Percentiles rank a stretch among this genome's conserved stretches.
These are phyloP conservation scores for Sarcophilus harrisii DNA, from an alignment of 2,797 vertebrate species.

Conservation along the genomic window DNA sequence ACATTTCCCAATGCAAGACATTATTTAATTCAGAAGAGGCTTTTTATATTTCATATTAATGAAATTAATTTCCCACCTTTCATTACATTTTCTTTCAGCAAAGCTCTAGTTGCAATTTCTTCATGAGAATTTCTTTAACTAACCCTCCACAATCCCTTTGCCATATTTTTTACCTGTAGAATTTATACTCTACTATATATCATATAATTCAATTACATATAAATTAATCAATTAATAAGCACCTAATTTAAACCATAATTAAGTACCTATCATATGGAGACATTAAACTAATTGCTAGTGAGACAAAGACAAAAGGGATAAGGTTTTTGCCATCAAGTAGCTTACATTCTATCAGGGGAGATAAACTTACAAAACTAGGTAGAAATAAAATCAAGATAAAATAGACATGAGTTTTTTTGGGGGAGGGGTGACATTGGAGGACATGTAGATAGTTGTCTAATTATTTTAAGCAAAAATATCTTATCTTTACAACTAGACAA, in stretches of 20 bases:
- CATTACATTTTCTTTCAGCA: not conserved
- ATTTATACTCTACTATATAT: not conserved
- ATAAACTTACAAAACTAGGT: not conserved
- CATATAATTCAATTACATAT: not conserved
- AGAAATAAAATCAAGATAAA: not conserved
- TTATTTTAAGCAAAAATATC: not conserved
- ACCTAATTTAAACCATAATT: not conserved
- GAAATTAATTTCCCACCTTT: too few species aligned
- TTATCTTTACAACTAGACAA: not conserved
- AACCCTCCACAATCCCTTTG: not conserved
- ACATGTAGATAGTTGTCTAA: not conserved
- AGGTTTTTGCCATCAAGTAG: not conserved
- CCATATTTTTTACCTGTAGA: not conserved
- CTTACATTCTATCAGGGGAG: slow-evolving; percentile 3
- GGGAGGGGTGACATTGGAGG: not conserved
- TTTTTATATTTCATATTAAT: not conserved
- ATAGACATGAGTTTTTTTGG: not conserved
- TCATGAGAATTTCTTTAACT: not conserved
- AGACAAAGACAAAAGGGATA: not conserved
- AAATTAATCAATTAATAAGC: not conserved
- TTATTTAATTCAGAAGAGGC: not conserved
- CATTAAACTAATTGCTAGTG: not conserved
- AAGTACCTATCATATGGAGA: not conserved
- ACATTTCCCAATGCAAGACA: not conserved
- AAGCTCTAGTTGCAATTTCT: not conserved